Percentiles rank a stretch among this genome's conserved stretches.
These are phyloP conservation scores for Pocillopora damicornis DNA, from an alignment of 64 coral and sea anemone species.

Conservation along the genomic window DNA sequence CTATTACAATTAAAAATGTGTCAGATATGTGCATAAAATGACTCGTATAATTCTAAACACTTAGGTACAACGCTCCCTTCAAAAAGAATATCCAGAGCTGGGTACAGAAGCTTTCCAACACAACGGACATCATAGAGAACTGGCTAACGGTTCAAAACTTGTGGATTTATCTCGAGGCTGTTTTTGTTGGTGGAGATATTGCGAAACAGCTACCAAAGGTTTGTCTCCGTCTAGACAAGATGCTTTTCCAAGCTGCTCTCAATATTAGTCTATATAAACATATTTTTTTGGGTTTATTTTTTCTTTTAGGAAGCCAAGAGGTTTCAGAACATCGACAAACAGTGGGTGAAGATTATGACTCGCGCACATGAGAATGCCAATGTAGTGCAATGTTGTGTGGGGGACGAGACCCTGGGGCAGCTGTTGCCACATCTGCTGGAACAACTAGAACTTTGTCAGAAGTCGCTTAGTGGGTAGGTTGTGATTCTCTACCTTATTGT, in stretches of 20 bases:
- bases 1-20: background rate
- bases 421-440: conserved; percentile 91
- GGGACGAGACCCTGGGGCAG: conserved; percentile 94
- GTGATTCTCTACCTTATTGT: background rate
- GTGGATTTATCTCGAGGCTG: conserved; percentile 98
- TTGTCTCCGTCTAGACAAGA: background rate
- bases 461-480: conserved; percentile 95
- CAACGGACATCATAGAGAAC: conserved; percentile 99
- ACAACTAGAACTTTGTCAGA: conserved; percentile 97
- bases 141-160: conserved; percentile 98
- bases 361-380: conserved; percentile 96
- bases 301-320: conserved; percentile 86
- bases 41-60: background rate
- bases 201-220: conserved; percentile 99
- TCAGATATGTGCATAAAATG: background rate
- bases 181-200: conserved; percentile 98
- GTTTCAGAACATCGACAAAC: conserved; percentile 99
- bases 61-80: conserved; percentile 95
- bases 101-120: conserved; percentile 98
- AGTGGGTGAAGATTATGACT: conserved; percentile 99
- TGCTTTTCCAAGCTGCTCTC: background rate
- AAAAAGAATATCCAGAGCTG: conserved; percentile 97
- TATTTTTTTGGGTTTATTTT: background rate
- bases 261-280: background rate
- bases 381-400: conserved; percentile 93